phyloP scores from a whole-genome alignment of 2,797 vertebrate species.

The Petrocephalus sullivani region DNA sequence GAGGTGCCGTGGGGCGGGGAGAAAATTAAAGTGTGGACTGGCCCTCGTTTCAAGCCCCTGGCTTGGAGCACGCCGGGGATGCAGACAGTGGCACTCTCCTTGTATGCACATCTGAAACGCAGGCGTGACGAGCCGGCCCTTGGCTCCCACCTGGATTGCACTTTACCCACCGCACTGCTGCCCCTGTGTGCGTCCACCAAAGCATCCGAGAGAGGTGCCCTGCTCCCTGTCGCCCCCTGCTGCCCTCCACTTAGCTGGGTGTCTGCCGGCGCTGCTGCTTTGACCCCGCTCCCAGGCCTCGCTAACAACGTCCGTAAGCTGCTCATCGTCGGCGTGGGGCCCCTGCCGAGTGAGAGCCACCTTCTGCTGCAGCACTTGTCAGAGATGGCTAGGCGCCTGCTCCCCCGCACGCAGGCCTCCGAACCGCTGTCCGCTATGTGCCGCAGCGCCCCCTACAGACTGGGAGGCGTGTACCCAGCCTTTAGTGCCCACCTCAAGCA shows the following conservation, averaged over 20 bases:
- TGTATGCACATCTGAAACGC: background rate
- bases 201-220: background rate
- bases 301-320: conserved; percentile 29
- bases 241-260: background rate
- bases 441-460: background rate
- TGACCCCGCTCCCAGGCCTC: background rate
- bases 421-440: background rate
- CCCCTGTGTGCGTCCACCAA: conserved; percentile 10
- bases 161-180: conserved; percentile 23
- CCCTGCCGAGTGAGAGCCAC: background rate
- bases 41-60: background rate
- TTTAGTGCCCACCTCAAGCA: conserved; percentile 27
- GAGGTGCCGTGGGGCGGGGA: background rate
- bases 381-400: conserved; percentile 34
- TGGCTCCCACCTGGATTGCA: conserved; percentile 13
- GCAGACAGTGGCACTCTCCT: background rate
- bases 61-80: background rate
- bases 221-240: conserved; percentile 18
- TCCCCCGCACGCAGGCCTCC: conserved; percentile 1
- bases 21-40: background rate
- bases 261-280: background rate
- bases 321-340: background rate
- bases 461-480: background rate
- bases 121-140: background rate
- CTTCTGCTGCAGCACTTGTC: conserved; percentile 37